Base-by-base conservation (phyloP, 2,888 invertebrate genomes). In the Dicranocentrus wangi region DNA sequence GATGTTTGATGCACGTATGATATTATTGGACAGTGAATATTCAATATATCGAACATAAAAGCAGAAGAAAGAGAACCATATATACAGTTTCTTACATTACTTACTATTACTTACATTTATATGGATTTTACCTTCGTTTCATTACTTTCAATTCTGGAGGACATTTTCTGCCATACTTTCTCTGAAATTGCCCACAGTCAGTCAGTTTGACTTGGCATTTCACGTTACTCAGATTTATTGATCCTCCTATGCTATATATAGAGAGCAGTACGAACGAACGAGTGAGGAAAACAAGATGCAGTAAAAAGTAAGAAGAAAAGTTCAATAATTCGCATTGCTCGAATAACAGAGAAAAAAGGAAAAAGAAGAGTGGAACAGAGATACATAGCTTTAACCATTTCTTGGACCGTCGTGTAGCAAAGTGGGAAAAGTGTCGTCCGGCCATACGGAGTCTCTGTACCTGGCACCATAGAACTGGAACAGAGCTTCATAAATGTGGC, bases 221-320 rank as follows among this genome's bases (percentile, higher is more conserved):
- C 68, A 7, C 68, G 55, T 63, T 66, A 65, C 73, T 65, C 47
- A 66, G 69, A 77, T 69, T 77, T 77, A 77, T 77, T 77, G 77
- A 77, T 77, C 77, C 28, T 55, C 5, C 15, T 77, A 25, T 61
- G 77, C 77, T 69, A 77, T 77, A 70, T 69, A 70, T 77, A 77
- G 77, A 47, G 39, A 55, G 53, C 15, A 21, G 17, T 21, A 21
- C 28, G 72, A 73, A 32, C 27, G 55, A 73, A 25, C 15, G 28
- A 66, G 39, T 27, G 39, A 25, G 51, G 43, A 61, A 68, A 60
- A 75, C 66, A 76, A 77, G 77, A 63, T 63, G 77, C 55, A 53
- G 60, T 61, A 28, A 61, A 61, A 61, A 58, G 58, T 58, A 25
- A 27, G 61, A 19, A 17, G 61, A 61, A 61, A 61, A 19, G 65